Conservation (phyloP, 2,888 invertebrate species). For the Dendrolimus houi region DNA sequence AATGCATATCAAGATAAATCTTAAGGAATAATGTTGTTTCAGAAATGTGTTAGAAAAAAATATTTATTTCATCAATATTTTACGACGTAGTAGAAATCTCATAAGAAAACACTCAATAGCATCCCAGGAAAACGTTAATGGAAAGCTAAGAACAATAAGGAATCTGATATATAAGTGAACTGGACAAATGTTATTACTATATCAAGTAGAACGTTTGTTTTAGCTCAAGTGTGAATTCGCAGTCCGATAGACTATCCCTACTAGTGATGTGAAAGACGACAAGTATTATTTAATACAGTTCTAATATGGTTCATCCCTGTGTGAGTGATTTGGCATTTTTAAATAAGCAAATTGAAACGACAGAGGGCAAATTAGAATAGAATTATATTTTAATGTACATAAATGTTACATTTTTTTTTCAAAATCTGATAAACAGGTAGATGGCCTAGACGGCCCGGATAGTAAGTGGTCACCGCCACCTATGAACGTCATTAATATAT, state of each 20-base stretch:
- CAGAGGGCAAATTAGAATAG: too few species aligned
- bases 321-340: too few species aligned
- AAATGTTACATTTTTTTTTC: too few species aligned
- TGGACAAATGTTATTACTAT: constrained; percentile 60
- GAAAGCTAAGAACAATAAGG: constrained; percentile 64
- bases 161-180: constrained; percentile 69
- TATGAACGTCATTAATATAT: too few species aligned
- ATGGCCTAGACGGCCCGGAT: too few species aligned
- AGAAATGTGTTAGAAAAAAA: background rate
- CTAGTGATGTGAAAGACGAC: background rate
- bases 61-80: background rate
- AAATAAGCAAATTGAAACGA: too few species aligned
- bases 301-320: too few species aligned
- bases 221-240: constrained; percentile 43
- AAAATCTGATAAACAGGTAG: too few species aligned
- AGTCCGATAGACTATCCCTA: background rate
- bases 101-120: constrained; percentile 36
- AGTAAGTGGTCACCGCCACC: too few species aligned
- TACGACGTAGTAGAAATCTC: constrained; percentile 1
- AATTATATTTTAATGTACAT: too few species aligned
- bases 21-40: too few species aligned
- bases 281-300: background rate
- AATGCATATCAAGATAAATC: too few species aligned
- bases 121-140: constrained; percentile 54
- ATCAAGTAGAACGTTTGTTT: constrained; percentile 41